Evolutionary conservation across 1,140 invertebrate species (phyloP), one percentile per base, ranked within the genome.

Genomic region (Drosophila kikkawai): DNA sequence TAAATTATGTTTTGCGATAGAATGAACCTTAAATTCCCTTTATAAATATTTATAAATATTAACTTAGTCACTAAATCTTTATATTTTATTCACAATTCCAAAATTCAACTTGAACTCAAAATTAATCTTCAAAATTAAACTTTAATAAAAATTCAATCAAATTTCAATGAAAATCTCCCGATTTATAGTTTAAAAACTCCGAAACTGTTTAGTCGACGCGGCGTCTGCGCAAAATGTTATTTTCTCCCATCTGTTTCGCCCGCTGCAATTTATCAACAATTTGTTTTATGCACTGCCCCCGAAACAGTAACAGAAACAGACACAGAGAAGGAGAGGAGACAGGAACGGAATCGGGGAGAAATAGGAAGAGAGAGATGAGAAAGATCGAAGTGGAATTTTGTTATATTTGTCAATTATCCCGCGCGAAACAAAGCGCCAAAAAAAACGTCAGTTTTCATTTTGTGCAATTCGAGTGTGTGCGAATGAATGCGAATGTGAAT

Each of bases 401-500:
- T 44, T 55, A 69, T 81, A 76, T 87, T 87, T 87, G 84, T 74
- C 80, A 87, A 84, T 88, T 78, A 80, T 77, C 83, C 83, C 83
- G 84, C 84, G 84, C 80, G 84, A 87, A 88, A 87, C 84, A 87
- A 87, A 75, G 84, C 83, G 61, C 73, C 84, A 87, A 65, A 83
- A 66, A 78, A 80, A 87, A 88, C 68, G 80, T 80, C 85, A 84
- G 81, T 73, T 84, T 87, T 70, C 56, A 79, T 75, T 64, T 65
- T 75, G 51, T 60, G 57, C 57, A 61, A 36, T 59, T 63, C 66
- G 64, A n/a, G 13, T 68, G 22, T 58, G 41, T 57, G 61, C 26
- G 48, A 53, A 36, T 71, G 53, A n/a, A 56, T 22, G 42, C 37
- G 26, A 53, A 68, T 67, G 45, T 67, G 63, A 68, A 75, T 42